Percentiles rank a stretch among this genome's conserved stretches.
Conservation (phyloP, 1,140 invertebrate genomes). For the Frieseomelitta varia region DNA sequence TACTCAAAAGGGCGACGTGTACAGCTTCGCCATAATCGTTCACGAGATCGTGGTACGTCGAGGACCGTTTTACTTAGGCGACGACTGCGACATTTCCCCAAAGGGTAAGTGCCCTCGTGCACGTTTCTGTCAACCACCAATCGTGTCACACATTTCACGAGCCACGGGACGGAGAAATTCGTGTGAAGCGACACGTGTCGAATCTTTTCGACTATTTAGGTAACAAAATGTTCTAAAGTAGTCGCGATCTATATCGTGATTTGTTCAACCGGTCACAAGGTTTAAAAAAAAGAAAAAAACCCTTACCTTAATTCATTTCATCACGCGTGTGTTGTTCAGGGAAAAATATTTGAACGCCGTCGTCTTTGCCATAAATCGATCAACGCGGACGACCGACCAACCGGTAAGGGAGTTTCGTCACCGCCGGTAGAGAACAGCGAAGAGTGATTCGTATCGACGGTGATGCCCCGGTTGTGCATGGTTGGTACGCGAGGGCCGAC, state of each 20-base stretch:
- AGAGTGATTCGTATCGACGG: constrained; percentile 17
- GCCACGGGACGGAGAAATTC: not conserved
- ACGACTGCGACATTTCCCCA: constrained; percentile 84
- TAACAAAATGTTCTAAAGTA: too few species aligned
- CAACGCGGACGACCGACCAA: not conserved
- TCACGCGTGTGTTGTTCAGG: too few species aligned
- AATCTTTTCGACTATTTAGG: not conserved
- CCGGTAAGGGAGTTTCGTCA: constrained; percentile 15
- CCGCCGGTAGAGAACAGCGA: not conserved
- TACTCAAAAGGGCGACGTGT: constrained; percentile 95
- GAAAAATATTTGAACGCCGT: not conserved
- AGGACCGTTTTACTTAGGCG: constrained; percentile 93
- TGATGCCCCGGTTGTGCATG: not conserved
- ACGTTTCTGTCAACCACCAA: not conserved
- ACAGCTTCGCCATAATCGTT: constrained; percentile 97
- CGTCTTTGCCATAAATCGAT: not conserved
- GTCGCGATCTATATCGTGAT: too few species aligned
- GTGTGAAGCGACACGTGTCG: not conserved
- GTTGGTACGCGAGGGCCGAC: not conserved
- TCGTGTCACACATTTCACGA: not conserved
- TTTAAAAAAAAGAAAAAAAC: too few species aligned
- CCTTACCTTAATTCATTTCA: too few species aligned
- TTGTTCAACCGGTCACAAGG: too few species aligned
- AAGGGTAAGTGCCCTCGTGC: constrained; percentile 84
- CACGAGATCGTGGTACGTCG: constrained; percentile 94